Evolutionary conservation across 1,140 invertebrate genomes (phyloP).

Genomic region (Drosophila parabipectinata): DNA sequence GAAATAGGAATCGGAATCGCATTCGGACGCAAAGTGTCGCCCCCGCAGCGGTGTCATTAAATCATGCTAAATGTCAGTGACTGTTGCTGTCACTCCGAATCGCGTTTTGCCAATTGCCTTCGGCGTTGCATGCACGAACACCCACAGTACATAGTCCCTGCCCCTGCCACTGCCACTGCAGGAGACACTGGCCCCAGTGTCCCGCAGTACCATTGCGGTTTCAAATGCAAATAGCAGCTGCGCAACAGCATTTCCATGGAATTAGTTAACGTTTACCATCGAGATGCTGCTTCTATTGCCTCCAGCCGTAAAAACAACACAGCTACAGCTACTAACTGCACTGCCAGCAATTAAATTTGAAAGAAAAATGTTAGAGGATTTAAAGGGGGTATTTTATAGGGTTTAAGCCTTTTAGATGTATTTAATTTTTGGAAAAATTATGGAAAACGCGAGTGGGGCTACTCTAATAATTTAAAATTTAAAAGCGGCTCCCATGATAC

Average conservation of each 20-base stretch:
- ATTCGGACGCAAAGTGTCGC: constrained; percentile 20
- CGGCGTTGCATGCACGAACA: constrained; percentile 47
- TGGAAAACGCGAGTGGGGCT: too few relatives aligned
- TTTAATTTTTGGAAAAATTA: neutral
- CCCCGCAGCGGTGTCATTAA: constrained; percentile 73
- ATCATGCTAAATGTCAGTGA: constrained; percentile 80
- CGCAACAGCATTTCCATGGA: constrained; percentile 73
- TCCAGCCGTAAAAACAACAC: constrained; percentile 38
- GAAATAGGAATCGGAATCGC: constrained; percentile 3
- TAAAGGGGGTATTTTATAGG: neutral
- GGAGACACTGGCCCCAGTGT: neutral
- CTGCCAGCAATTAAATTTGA: constrained; percentile 3
- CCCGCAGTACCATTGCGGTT: constrained; percentile 44
- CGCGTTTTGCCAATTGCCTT: constrained; percentile 43
- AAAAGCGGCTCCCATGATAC: too few relatives aligned
- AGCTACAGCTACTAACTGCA: constrained; percentile 22
- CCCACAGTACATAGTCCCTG: constrained; percentile 9
- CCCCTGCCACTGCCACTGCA: neutral
- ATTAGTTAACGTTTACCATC: constrained; percentile 81
- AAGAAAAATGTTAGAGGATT: neutral
- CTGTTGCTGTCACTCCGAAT: constrained; percentile 65
- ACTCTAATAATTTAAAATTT: too few relatives aligned
- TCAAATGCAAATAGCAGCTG: constrained; percentile 72
- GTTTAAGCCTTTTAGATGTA: neutral
- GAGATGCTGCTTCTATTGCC: constrained; percentile 36